Evolutionary conservation across 30 jellyfish, hydroid and myxozoan species (phyloP).

Genomic region (Aurelia sp.): DNA sequence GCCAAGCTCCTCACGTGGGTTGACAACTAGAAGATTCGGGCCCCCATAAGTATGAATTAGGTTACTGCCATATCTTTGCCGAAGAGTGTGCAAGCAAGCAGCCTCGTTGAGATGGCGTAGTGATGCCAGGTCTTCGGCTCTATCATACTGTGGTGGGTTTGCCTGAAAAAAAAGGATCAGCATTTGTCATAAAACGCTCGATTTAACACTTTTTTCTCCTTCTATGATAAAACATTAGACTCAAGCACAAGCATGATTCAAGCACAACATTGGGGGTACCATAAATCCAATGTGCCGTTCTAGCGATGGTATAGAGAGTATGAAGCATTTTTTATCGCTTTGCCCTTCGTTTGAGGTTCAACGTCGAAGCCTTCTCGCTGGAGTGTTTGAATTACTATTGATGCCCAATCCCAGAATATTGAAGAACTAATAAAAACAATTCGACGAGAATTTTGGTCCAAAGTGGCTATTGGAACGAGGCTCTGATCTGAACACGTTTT

Average conservation of each 20-base stretch:
- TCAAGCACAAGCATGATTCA: neutral
- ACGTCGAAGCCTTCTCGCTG: no score
- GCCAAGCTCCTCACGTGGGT: constrained; percentile 76
- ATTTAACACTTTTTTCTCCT: neutral
- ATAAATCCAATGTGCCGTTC: no score
- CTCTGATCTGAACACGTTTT: no score
- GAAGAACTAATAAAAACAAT: no score
- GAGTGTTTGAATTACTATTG: no score
- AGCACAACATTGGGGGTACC: no score
- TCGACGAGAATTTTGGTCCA: no score
- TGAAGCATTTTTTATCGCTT: no score
- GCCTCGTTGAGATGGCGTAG: constrained; percentile 91
- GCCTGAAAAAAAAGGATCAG: constrained; percentile 49
- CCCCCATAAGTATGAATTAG: constrained; percentile 93
- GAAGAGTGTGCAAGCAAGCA: constrained; percentile 90
- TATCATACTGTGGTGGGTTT: constrained; percentile 87
- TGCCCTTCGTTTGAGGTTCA: no score
- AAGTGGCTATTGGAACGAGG: no score
- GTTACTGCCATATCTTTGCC: constrained; percentile 85
- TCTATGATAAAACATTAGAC: neutral
- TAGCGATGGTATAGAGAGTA: no score
- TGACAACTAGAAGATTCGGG: constrained; percentile 78
- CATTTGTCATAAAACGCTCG: neutral
- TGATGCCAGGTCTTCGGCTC: constrained; percentile 80
- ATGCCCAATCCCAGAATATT: no score